Evolutionary conservation across 2,888 invertebrate genomes (phyloP).

Genomic region (Steinernema hermaphroditum): DNA sequence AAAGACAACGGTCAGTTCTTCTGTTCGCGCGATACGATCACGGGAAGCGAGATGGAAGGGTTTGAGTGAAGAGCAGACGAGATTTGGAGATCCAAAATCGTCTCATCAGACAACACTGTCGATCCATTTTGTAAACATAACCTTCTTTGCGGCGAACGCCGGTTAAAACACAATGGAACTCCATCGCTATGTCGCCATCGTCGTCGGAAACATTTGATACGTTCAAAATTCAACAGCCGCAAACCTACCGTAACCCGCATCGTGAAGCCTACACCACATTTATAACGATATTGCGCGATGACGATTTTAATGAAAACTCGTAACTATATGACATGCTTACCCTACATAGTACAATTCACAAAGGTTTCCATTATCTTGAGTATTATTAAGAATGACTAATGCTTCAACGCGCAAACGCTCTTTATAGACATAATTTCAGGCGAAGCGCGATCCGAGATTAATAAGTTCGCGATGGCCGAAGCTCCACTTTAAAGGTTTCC

Average conservation of each 20-base stretch:
- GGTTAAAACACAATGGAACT: neutral
- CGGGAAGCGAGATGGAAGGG: no score
- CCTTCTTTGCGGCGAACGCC: conserved; percentile 17
- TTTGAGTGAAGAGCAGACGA: neutral
- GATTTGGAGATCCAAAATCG: conserved; percentile 19
- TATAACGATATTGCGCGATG: neutral
- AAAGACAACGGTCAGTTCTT: conserved; percentile 11
- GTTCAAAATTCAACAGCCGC: no score
- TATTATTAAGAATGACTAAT: conserved; percentile 25
- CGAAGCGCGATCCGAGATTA: neutral
- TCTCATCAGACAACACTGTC: neutral
- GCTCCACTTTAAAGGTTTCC: neutral
- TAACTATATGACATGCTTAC: neutral
- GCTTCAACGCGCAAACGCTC: neutral
- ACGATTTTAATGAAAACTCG: conserved; percentile 12
- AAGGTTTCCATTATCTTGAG: neutral
- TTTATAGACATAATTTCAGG: conserved; percentile 11
- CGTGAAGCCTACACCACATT: no score
- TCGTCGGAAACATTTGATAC: no score
- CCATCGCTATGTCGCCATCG: no score
- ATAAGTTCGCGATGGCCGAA: neutral
- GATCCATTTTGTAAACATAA: conserved; percentile 23
- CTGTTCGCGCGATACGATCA: conserved; percentile 11
- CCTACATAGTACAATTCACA: neutral
- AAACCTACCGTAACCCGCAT: no score